Evolutionary conservation across 2,797 vertebrate species (phyloP), one percentile per base, ranked within the genome.

Genomic region (Rhynchotus rufescens): DNA sequence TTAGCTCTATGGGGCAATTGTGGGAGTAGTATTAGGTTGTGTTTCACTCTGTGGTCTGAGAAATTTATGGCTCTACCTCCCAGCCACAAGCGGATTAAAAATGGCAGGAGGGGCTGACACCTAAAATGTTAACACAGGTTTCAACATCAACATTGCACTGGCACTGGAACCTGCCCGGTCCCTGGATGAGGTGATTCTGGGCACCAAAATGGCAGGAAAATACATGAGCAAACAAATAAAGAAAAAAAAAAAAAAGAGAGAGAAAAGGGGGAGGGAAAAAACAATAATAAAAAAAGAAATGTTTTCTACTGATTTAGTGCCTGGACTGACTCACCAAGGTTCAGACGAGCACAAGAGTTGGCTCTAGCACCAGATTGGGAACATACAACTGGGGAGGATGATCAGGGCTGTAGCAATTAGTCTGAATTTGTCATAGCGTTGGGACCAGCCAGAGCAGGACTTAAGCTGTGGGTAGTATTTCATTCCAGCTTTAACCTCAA

Each of bases 141-240:
- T 75, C 77, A 66, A 6, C 32, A 68, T 67, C 26, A 88, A 23
- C 42, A n/a, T 19, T 69, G 64, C 0, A 1, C 11, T 66, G 60
- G 76, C 54, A 38, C 22, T 79, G 78, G 86, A 92, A 73, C 44
- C 64, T 88, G 32, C 86, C 71, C 86, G 77, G 30, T 67, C 44
- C 21, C 36, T 88, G 74, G 71, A 80, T 74, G 79, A 95, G 47
- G n/a, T 76, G 26, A 14, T 86, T 92, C 66, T 86, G 57, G 60
- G 61, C 64, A 82, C 57, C n/a, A 67, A 44, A 81, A 32, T 21
- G 19, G 32, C 65, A 66, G 60, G 67, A 92, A 92, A 66, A 25
- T 79, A 34, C 15, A 66, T 73, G 17, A 54, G 11, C 15, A 47
- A 57, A 66, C 10, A 62, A 49, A 49, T 9, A 26, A 4, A 32